Evolutionary conservation across 2,888 invertebrate genomes (phyloP), one percentile per base, ranked within the genome.

Genomic region (Athalia cordata): DNA sequence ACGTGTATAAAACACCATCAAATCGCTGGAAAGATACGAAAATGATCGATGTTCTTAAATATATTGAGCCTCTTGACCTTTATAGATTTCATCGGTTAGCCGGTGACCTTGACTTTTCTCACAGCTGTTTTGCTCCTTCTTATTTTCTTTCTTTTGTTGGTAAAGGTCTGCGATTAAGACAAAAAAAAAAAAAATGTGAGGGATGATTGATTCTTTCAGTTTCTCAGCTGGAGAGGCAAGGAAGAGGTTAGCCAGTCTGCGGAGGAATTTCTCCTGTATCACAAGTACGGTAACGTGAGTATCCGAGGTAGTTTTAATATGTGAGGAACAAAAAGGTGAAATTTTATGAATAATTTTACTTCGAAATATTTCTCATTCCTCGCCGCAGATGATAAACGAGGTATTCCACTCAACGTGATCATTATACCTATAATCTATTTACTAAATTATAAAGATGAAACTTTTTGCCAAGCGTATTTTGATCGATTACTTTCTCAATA

Each of bases 281-380:
- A 97, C 90, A 96, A 97, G 92, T 97, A 97, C 90, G 97, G 97
- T 90, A 95, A 96, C 91, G 97, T 97, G 93, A 95, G 96, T 95
- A 89, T 85, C 83, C 83, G 91, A 84, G 85, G 29, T 29, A 29
- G 29, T 29, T 29, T 13, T 13, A 57, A 47, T 43, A 70, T 70
- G 55, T 70, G 55, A 43, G 6, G 13, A 11, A 57, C n/a, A 11
- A 4, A n/a, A 47, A 8, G 6, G 9, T 70, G 45, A 59, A 59
- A 47, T 7, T 47, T 47, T 3, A 72, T 11, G 72, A 59, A 59
- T 50, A 8, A 29, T 75, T 62, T 75, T 62, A 50, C 50, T 50
- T 45, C 7, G 1, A 8, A 49, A 29, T 29, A 29, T 29, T 50
- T 75, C 52, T 52, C 75, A 75, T 15, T 61, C 75, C 62, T n/a